These are phyloP conservation scores for Theonella swinhoei DNA, from an alignment of 37 sponge, comb jelly and placozoan genomes.

Conservation along the genomic window DNA sequence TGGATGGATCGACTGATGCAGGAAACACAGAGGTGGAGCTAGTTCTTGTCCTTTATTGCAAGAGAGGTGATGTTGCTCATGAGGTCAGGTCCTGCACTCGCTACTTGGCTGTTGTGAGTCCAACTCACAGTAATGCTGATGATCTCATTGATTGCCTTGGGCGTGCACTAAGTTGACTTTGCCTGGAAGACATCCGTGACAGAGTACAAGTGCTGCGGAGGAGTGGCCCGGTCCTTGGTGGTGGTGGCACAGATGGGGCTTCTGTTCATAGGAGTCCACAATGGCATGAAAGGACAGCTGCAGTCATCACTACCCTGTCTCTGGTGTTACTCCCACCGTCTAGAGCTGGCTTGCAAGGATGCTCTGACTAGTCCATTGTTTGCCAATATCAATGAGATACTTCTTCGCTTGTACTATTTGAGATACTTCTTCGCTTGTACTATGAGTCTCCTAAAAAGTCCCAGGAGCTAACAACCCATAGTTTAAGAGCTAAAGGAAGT, in stretches of 20 bases:
- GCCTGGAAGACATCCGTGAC: conserved; percentile 33
- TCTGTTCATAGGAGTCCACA: conserved; percentile 51
- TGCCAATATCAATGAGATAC: conserved; percentile 55
- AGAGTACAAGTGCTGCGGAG: not conserved
- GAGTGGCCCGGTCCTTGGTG: conserved; percentile 1
- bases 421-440: conserved; percentile 65
- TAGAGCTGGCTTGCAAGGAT: conserved; percentile 66
- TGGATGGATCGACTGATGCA: conserved; percentile 60
- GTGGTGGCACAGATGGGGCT: conserved; percentile 53
- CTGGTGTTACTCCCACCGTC: conserved; percentile 64
- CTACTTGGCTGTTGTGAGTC: conserved; percentile 11
- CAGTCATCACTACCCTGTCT: conserved; percentile 44
- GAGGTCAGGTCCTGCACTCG: conserved; percentile 32
- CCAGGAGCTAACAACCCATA: conserved; percentile 41
- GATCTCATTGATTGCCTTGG: conserved; percentile 35
- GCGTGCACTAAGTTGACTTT: conserved; percentile 6
- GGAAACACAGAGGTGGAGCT: conserved; percentile 57
- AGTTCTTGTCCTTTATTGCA: conserved; percentile 11
- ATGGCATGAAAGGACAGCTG: conserved; percentile 59
- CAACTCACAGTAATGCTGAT: not conserved
- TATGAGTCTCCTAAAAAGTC: conserved; percentile 59
- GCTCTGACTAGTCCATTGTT: conserved; percentile 36
- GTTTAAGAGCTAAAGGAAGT: conserved; percentile 54
- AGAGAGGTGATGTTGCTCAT: conserved; percentile 17
- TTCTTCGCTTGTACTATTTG: conserved; percentile 58